These are phyloP conservation scores for Mustela erminea DNA, from an alignment of 2,797 vertebrate genomes.

Conservation along the genomic window DNA sequence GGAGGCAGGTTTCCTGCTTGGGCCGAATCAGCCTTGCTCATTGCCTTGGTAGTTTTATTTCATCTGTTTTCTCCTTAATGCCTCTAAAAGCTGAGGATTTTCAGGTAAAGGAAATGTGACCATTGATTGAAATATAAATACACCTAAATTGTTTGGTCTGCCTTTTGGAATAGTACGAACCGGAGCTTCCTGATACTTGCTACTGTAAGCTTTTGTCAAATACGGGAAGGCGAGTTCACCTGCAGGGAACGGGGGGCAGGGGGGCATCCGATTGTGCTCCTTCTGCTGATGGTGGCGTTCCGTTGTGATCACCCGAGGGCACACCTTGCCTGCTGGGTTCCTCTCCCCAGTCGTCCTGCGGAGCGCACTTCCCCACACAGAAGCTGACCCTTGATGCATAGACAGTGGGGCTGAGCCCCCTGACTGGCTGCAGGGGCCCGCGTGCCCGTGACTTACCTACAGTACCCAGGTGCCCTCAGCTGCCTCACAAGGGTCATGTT, in stretches of 20 bases:
- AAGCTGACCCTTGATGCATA: neutral
- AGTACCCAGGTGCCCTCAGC: rapidly evolving
- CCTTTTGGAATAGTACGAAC: neutral
- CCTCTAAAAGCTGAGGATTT: neutral
- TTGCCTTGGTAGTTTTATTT: neutral
- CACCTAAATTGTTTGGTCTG: neutral
- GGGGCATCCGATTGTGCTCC: neutral
- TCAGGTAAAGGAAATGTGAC: neutral
- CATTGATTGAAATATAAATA: neutral
- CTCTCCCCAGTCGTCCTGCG: neutral
- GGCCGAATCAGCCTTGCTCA: neutral
- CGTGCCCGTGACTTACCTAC: neutral
- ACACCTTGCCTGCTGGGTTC: neutral
- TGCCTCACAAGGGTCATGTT: rapidly evolving
- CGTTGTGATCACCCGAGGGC: neutral
- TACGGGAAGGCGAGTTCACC: neutral
- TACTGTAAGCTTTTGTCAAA: neutral
- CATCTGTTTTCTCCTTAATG: neutral
- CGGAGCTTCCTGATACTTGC: neutral
- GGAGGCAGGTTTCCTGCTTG: neutral
- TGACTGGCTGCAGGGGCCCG: too few species aligned
- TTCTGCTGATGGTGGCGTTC: neutral
- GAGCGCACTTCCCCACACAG: rapidly evolving
- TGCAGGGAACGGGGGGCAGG: neutral
- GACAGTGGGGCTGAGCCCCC: neutral